Percentiles rank a stretch among this genome's conserved stretches.
These are phyloP conservation scores for Semicossyphus pulcher DNA, from an alignment of 2,113 vertebrate species.

Conservation along the genomic window DNA sequence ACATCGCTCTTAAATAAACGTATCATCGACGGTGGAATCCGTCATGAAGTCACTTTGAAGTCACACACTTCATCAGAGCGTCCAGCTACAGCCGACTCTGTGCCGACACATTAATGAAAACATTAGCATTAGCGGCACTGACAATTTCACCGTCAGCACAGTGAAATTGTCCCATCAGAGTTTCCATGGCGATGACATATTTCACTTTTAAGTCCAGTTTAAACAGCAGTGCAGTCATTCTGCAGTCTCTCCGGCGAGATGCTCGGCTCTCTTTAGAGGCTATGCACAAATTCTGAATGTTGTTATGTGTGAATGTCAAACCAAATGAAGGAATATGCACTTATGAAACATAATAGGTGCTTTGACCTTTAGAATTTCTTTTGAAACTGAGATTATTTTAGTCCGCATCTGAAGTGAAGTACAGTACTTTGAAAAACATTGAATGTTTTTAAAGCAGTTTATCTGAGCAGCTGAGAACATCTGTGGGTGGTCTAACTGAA, in stretches of 20 bases:
- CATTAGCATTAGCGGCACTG: neutral
- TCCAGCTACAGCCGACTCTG: constrained; percentile 3
- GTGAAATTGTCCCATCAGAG: constrained; percentile 1
- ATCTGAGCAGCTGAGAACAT: constrained; percentile 1
- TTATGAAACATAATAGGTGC: constrained; percentile 2
- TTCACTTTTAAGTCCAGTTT: constrained; percentile 3
- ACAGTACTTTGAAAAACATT: neutral
- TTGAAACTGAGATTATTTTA: neutral
- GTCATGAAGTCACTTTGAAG: constrained; percentile 55
- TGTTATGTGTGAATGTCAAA: neutral
- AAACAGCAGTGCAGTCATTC: neutral
- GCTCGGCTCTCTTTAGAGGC: neutral
- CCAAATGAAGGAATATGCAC: neutral
- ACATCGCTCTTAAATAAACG: constrained; percentile 50
- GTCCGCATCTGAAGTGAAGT: neutral
- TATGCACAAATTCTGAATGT: neutral
- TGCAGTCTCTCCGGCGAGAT: neutral
- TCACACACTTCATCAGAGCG: constrained; percentile 38
- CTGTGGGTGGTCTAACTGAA: neutral
- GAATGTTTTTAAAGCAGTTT: neutral
- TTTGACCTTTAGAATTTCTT: constrained; percentile 13
- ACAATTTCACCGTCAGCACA: constrained; percentile 2
- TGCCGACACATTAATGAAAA: constrained; percentile 13
- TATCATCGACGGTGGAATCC: constrained; percentile 25
- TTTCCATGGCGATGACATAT: neutral